A percentile compares a stretch with the other conserved stretches of the same genome.
These are phyloP conservation scores for Trachelus tabidus DNA, from an alignment of 2,888 invertebrate species.

Conservation along the genomic window DNA sequence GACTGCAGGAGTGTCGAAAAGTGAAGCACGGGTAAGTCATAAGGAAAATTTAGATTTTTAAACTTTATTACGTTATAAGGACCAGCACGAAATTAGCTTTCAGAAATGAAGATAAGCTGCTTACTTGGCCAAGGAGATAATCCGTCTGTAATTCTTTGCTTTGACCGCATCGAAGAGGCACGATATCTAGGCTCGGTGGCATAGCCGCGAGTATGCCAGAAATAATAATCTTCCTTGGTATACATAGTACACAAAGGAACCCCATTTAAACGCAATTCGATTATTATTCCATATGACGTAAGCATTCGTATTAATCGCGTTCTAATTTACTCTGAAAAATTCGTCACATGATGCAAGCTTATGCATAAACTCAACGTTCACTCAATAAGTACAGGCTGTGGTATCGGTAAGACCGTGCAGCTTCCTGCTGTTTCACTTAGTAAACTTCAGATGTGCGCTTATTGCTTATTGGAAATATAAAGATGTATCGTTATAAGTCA, in stretches of 20 bases:
- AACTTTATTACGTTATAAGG: background rate
- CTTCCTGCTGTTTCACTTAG: background rate
- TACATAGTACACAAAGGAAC: background rate
- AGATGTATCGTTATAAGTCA: conserved; percentile 44
- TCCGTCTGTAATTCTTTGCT: conserved; percentile 54
- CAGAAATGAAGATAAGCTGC: conserved; percentile 57
- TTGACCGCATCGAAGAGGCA: conserved; percentile 41
- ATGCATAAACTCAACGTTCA: background rate
- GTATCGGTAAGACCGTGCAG: background rate
- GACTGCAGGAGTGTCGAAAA: background rate
- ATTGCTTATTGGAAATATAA: background rate
- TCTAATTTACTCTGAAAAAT: background rate
- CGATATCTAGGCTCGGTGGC: background rate
- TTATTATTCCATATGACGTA: conserved; percentile 53
- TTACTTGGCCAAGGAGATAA: conserved; percentile 48
- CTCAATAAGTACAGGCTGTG: too few relatives aligned
- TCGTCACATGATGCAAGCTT: background rate
- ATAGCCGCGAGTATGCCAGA: conserved; percentile 28
- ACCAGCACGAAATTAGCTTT: conserved; percentile 45
- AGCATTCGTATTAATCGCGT: conserved; percentile 28
- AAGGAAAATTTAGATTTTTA: background rate
- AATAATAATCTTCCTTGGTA: conserved; percentile 43
- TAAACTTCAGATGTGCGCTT: background rate
- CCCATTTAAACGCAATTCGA: conserved; percentile 47
- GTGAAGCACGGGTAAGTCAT: background rate